Percentiles rank a stretch among this genome's conserved stretches.
Evolutionary conservation across 2,797 vertebrate species (phyloP).

Genomic region (Meda fulgida): DNA sequence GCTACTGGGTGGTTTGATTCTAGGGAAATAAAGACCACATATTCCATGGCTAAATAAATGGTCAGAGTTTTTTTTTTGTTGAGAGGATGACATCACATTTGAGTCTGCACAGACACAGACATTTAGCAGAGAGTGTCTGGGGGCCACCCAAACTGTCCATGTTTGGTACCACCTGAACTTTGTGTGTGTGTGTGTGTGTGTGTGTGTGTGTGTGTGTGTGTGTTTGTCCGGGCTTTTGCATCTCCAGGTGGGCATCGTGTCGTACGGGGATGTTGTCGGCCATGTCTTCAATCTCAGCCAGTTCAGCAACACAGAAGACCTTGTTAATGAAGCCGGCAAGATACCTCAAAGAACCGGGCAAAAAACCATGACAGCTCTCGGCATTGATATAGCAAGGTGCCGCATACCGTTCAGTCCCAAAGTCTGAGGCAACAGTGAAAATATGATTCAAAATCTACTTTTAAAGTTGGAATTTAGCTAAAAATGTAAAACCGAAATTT

Average conservation of each 20-base stretch:
- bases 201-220: too few relatives aligned
- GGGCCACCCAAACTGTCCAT: neutral
- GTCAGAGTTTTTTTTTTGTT: constrained; percentile 61
- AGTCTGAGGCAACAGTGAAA: neutral
- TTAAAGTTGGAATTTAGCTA: neutral
- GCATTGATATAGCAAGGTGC: constrained; percentile 92
- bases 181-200: neutral
- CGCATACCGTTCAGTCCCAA: neutral
- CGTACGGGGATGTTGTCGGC: constrained; percentile 89
- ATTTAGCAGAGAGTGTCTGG: constrained; percentile 40
- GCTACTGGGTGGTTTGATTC: constrained; percentile 57
- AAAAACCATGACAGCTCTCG: constrained; percentile 90
- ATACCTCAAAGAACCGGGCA: constrained; percentile 85
- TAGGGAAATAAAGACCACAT: constrained; percentile 71
- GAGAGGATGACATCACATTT: constrained; percentile 69
- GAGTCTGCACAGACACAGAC: constrained; percentile 32
- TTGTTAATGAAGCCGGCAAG: constrained; percentile 75
- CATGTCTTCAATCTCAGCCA: constrained; percentile 92
- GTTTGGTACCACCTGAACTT: neutral
- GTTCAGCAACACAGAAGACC: constrained; percentile 80
- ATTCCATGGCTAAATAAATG: constrained; percentile 71
- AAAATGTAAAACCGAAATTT: neutral
- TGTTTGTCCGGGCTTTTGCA: constrained; percentile 44
- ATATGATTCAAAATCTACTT: neutral
- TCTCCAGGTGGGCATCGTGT: constrained; percentile 93